Evolutionary conservation across 23 tunicate species (phyloP), one percentile per base, ranked within the genome.

Genomic region (Clavelina lepadiformis): DNA sequence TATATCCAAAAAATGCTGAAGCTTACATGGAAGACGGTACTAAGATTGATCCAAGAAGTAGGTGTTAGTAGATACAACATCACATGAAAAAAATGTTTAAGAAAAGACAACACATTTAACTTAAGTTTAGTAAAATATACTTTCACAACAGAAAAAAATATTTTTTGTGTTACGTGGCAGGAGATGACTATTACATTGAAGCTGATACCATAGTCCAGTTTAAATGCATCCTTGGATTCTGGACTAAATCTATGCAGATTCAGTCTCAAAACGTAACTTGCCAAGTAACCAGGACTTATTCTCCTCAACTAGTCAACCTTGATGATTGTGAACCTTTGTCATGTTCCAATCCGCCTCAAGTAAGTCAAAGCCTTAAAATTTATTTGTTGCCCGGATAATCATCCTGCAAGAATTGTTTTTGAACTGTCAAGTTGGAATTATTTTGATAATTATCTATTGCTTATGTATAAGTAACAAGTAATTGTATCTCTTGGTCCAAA

Each of bases 1-100:
- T 51, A 15, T 53, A 46, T 35, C 86, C 86, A 2, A 18, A 6
- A 15, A 19, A 80, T 31, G 27, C 77, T 21, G 59, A 30, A 27
- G 56, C 57, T 8, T 36, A 26, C 52, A 41, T 31, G 24, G 3
- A 35, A n/a, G 58, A 63, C 50, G 86, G 56, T 0, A 50, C 2
- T 22, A 35, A 19, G 60, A 34, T 79, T 15, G 28, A 2, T 1
- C 54, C 15, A 8, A 27, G 20, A 53, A 53, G 15, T 53, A 53
- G 49, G 15, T 15, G 15, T 11, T 41, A 41, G 49, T 11, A 41
- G 49, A 41, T 41, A 41, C 49, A 15, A 11, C 49, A 11, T 15
- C 49, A n/a, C n/a, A n/a, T n/a, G n/a, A n/a, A n/a, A n/a, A n/a
- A n/a, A n/a, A n/a, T n/a, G n/a, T n/a, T n/a, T n/a, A n/a, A n/a